These are phyloP conservation scores for Myotis brandtii DNA, from an alignment of 2,113 vertebrate genomes.

Conservation along the genomic window DNA sequence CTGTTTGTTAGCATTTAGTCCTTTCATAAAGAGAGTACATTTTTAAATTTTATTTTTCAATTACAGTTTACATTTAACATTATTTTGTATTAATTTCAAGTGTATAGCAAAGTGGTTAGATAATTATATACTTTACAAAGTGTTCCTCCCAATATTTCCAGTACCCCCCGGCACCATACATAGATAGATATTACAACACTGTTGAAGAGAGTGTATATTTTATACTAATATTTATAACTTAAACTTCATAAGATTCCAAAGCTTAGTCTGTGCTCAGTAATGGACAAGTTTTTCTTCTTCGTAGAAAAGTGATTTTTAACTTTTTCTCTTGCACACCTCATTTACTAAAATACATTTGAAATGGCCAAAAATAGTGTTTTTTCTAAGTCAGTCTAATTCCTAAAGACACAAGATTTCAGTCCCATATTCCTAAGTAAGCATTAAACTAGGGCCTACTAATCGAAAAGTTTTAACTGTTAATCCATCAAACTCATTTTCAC, in stretches of 20 bases:
- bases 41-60: neutral
- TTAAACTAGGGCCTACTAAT: neutral
- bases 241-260: neutral
- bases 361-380: neutral
- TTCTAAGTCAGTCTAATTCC: neutral
- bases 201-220: neutral
- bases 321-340: neutral
- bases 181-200: neutral
- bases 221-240: slow-evolving; percentile 25
- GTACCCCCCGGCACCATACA: neutral
- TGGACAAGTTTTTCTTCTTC: neutral
- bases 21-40: slow-evolving; percentile 14
- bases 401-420: slow-evolving; percentile 23
- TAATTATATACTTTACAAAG: neutral
- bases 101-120: neutral
- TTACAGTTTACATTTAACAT: neutral
- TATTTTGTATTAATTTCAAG: neutral
- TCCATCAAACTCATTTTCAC: neutral
- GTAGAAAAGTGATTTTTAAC: neutral
- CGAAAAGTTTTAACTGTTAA: slow-evolving; percentile 35
- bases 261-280: neutral
- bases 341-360: slow-evolving; percentile 30
- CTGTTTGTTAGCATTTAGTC: neutral
- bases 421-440: neutral
- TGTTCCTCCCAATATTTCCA: neutral